These are phyloP conservation scores for Hoplodrina blanda DNA, from an alignment of 2,888 invertebrate genomes.

Conservation along the genomic window DNA sequence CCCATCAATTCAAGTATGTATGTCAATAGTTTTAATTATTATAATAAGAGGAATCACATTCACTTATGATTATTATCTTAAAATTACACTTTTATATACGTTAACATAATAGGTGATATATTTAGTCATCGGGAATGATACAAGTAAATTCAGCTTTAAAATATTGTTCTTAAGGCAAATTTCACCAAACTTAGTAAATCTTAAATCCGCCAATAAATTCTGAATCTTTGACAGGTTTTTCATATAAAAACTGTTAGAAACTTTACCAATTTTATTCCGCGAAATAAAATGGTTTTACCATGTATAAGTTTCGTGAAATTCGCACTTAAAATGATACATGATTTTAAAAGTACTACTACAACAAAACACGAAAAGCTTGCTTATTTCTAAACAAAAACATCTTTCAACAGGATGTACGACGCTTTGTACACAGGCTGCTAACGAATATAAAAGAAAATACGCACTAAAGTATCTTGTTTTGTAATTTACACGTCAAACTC, in stretches of 20 bases:
- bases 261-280: no score
- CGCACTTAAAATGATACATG: neutral
- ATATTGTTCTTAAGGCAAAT: neutral
- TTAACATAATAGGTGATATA: neutral
- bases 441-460: neutral
- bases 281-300: no score
- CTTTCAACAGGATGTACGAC: neutral
- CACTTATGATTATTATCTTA: slow-evolving; percentile 36
- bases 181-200: no score
- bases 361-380: slow-evolving; percentile 5
- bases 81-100: slow-evolving; percentile 19
- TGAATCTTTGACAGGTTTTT: no score
- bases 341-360: slow-evolving; percentile 5
- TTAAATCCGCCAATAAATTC: no score
- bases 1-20: slow-evolving; percentile 10
- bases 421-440: neutral
- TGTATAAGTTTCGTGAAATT: no score
- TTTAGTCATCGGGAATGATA: slow-evolving; percentile 32
- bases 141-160: slow-evolving; percentile 18
- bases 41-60: slow-evolving; percentile 45
- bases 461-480: neutral
- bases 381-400: slow-evolving; percentile 7
- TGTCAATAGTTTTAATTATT: slow-evolving; percentile 6
- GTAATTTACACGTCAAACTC: neutral
- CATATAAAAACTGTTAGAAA: no score